A percentile compares a stretch with the other conserved stretches of the same genome.
Evolutionary conservation across 2,113 vertebrate genomes (phyloP).

Genomic region (Stegostoma tigrinum): DNA sequence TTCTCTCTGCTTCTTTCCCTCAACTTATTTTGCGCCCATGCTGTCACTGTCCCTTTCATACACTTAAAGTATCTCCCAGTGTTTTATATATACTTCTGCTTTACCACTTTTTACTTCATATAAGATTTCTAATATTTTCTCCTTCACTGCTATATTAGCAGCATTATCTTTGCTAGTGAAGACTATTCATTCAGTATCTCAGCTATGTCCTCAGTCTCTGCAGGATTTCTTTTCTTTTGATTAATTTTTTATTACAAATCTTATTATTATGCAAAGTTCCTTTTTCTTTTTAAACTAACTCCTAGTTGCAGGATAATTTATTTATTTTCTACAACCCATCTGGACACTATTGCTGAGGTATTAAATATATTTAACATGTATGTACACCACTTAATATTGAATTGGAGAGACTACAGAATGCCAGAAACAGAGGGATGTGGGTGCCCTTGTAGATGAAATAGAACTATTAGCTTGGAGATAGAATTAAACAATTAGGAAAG

Average conservation of each 20-base stretch:
- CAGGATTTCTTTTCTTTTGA: neutral
- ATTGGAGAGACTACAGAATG: neutral
- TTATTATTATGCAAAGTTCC: neutral
- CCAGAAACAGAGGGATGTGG: neutral
- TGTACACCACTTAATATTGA: neutral
- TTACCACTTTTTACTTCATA: neutral
- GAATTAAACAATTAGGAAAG: neutral
- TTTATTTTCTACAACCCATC: neutral
- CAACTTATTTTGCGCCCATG: too few species aligned
- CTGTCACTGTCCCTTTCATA: neutral
- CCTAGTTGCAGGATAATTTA: neutral
- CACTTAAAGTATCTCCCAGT: too few species aligned
- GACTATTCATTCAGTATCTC: neutral
- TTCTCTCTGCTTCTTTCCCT: neutral
- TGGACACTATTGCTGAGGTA: neutral
- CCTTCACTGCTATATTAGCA: neutral
- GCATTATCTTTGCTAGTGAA: neutral
- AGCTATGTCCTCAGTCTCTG: neutral
- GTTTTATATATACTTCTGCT: neutral
- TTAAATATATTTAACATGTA: neutral
- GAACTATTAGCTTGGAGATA: neutral
- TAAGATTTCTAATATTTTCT: neutral
- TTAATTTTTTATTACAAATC: neutral
- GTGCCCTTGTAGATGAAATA: neutral
- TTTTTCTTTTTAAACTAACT: neutral